Base-by-base conservation (phyloP, 2,888 invertebrate species). In the Alloscopus bannaensis region DNA sequence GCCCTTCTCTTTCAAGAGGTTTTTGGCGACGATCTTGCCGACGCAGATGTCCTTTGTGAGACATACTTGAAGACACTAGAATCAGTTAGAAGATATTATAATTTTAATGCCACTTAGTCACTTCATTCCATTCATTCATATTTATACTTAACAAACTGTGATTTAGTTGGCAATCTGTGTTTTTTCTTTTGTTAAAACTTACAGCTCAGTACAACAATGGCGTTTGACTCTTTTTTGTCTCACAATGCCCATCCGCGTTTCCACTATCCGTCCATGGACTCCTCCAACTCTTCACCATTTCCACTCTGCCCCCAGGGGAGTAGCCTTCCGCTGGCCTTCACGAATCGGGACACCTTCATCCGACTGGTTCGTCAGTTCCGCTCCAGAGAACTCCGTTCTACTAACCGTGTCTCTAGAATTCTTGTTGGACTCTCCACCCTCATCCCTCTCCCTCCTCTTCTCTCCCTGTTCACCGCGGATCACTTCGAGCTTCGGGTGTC, bases 61-160 rank as follows among this genome's bases (percentile, higher is more conserved):
- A 87, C 86, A 59, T 88, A 88, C 78, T 84, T 88, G 77, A 88
- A 88, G 81, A 88, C 87, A 80, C 87, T 88, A 71, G 87, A 88
- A 85, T 69, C 77, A 3, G 77, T 77, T 64, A 28, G 62, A 2
- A 16, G 2, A 42, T 13, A n/a, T n/a, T n/a, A n/a, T n/a, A n/a
- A n/a, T n/a, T n/a, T n/a, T n/a, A n/a, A n/a, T n/a, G n/a, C n/a
- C n/a, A n/a, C n/a, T n/a, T n/a, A n/a, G n/a, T n/a, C n/a, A n/a
- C n/a, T n/a, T n/a, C n/a, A n/a, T n/a, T n/a, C n/a, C n/a, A n/a
- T n/a, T n/a, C n/a, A n/a, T n/a, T n/a, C n/a, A n/a, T n/a, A n/a
- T n/a, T n/a, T n/a, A n/a, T n/a, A n/a, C n/a, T n/a, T n/a, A n/a
- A n/a, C n/a, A n/a, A n/a, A n/a, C n/a, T n/a, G n/a, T n/a, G n/a